These are phyloP conservation scores for Trichonephila inaurata DNA, from an alignment of 1,140 invertebrate genomes.

Conservation along the genomic window DNA sequence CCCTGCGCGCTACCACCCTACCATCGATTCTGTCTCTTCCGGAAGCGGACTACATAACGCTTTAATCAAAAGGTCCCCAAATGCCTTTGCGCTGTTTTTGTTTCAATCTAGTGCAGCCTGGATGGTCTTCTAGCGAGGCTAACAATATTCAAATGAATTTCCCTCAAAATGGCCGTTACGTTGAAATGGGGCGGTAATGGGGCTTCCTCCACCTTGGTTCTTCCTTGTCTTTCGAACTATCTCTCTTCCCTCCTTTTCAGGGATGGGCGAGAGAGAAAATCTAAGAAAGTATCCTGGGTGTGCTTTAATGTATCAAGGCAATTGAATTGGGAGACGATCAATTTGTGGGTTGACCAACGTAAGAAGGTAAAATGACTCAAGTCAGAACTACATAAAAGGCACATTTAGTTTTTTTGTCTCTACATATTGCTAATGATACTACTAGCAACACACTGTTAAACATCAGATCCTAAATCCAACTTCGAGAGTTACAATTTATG, in stretches of 20 bases:
- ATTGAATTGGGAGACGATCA: slow-evolving; percentile 40
- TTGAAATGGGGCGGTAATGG: slow-evolving; percentile 43
- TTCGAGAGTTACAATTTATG: no score
- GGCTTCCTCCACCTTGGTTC: neutral
- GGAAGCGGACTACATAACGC: slow-evolving; percentile 37
- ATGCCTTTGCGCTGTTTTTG: slow-evolving; percentile 40
- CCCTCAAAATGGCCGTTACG: slow-evolving; percentile 49
- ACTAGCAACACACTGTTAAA: no score
- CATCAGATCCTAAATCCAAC: no score
- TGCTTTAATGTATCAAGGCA: slow-evolving; percentile 2
- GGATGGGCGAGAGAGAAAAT: neutral
- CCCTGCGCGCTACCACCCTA: neutral
- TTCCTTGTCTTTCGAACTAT: neutral
- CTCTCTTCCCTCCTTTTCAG: neutral
- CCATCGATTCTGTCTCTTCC: slow-evolving; percentile 32
- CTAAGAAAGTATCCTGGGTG: slow-evolving; percentile 22
- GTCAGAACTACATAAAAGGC: neutral
- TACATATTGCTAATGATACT: no score
- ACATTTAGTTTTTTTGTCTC: no score
- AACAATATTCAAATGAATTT: slow-evolving; percentile 65
- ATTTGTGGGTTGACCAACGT: neutral
- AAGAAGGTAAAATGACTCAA: neutral
- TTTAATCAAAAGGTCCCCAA: slow-evolving; percentile 52
- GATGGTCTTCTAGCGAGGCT: neutral
- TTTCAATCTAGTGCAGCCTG: neutral